phyloP scores from a whole-genome alignment of 30 jellyfish, hydroid and myxozoan genomes.

The Aurelia sp. region DNA sequence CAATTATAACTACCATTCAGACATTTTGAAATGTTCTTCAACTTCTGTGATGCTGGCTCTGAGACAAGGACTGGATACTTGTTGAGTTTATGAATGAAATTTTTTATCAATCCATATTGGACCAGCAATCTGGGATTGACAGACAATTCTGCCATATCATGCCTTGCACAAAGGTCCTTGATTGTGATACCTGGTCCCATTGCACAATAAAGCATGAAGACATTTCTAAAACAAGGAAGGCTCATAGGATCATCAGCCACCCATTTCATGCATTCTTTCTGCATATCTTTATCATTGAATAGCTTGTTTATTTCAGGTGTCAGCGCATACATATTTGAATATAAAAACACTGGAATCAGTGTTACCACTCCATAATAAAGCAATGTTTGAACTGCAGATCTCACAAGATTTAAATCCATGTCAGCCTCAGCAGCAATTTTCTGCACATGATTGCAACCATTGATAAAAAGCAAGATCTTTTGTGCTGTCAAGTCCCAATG shows the following conservation, averaged over 20 bases:
- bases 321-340: constrained; percentile 86
- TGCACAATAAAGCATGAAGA: constrained; percentile 82
- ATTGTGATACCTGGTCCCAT: constrained; percentile 94
- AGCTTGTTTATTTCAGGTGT: constrained; percentile 78
- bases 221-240: constrained; percentile 74
- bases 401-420: constrained; percentile 80
- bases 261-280: constrained; percentile 71
- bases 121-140: constrained; percentile 66
- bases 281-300: constrained; percentile 70
- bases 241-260: constrained; percentile 59
- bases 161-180: constrained; percentile 81
- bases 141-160: constrained; percentile 66
- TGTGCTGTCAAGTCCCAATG: constrained; percentile 96
- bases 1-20: constrained; percentile 78
- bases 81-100: constrained; percentile 66
- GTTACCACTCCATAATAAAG: constrained; percentile 82
- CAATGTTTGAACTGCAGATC: constrained; percentile 92
- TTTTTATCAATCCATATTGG: constrained; percentile 78
- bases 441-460: constrained; percentile 88
- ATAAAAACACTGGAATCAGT: constrained; percentile 73
- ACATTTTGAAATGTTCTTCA: constrained; percentile 54
- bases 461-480: constrained; percentile 68
- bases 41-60: constrained; percentile 50
- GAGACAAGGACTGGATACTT: constrained; percentile 78
- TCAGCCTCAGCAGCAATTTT: constrained; percentile 87